Evolutionary conservation across 2,113 vertebrate genomes (phyloP).

Genomic region (Toxotes jaculatrix): DNA sequence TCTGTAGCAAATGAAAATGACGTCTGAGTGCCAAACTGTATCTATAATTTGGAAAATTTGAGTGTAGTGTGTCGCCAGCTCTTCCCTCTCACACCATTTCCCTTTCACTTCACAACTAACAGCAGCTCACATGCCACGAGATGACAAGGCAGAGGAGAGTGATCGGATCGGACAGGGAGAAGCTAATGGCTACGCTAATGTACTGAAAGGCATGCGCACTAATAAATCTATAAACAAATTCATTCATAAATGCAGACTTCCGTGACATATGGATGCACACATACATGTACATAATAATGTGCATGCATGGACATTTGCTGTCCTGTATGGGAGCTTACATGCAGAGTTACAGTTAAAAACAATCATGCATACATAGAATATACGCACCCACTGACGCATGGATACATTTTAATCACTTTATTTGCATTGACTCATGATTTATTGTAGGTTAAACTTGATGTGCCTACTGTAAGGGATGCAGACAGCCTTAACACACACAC

Average conservation of each 20-base stretch:
- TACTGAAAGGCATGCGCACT: constrained; percentile 20
- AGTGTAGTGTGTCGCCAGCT: neutral
- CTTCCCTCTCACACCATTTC: neutral
- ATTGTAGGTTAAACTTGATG: constrained; percentile 9
- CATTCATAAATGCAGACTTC: constrained; percentile 48
- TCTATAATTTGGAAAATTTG: neutral
- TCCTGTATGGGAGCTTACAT: constrained; percentile 3
- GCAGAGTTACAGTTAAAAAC: constrained; percentile 3
- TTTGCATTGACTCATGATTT: constrained; percentile 32
- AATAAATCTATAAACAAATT: constrained; percentile 49
- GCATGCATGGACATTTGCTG: neutral
- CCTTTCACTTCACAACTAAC: constrained; percentile 7
- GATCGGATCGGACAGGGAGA: constrained; percentile 43
- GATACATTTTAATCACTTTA: constrained; percentile 20
- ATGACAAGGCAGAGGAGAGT: constrained; percentile 8
- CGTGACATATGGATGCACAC: neutral
- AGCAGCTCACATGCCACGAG: constrained; percentile 16
- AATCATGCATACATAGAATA: neutral
- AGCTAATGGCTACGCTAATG: constrained; percentile 51
- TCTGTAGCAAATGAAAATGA: neutral
- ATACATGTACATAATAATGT: neutral
- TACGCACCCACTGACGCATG: neutral
- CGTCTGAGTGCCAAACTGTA: constrained; percentile 2
- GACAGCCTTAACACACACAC: constrained; percentile 26
- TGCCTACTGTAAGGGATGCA: constrained; percentile 35